Conservation (phyloP, 2,888 invertebrate species). For the Lamproptera curius region DNA sequence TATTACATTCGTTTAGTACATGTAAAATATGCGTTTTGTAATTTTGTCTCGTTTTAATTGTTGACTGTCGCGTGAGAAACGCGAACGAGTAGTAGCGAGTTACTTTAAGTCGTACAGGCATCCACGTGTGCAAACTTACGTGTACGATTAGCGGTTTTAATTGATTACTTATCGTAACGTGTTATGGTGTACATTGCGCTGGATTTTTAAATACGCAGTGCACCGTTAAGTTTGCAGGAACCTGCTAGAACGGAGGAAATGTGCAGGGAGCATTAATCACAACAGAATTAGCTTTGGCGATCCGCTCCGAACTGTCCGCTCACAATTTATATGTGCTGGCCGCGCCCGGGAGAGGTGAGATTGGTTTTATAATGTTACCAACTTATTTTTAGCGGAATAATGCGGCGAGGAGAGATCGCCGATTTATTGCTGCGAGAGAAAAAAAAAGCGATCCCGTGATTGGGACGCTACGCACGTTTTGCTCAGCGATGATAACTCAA, state of each 20-base stretch:
- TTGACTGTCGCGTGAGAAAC: conserved; percentile 73
- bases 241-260: conserved; percentile 60
- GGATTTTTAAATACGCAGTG: conserved; percentile 18
- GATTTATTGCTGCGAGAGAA: conserved; percentile 8
- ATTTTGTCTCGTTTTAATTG: conserved; percentile 46
- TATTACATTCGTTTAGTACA: too few relatives aligned
- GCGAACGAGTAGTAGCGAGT: conserved; percentile 64
- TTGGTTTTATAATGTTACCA: conserved; percentile 28
- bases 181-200: conserved; percentile 37
- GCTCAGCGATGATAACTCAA: background rate
- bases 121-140: conserved; percentile 29
- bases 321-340: conserved; percentile 61
- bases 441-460: too few relatives aligned
- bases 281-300: conserved; percentile 77
- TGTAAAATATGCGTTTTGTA: too few relatives aligned
- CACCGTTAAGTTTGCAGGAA: conserved; percentile 34
- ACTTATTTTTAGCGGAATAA: conserved; percentile 32
- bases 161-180: conserved; percentile 13
- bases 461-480: background rate
- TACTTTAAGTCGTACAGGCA: conserved; percentile 47
- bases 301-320: conserved; percentile 69
- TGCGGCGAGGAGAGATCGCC: conserved; percentile 20
- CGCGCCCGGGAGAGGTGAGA: conserved; percentile 26
- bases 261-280: conserved; percentile 74
- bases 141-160: conserved; percentile 12